Percentiles rank a stretch among this genome's conserved stretches.
These are phyloP conservation scores for Xerus inauris DNA, from an alignment of 2,113 vertebrate species.

Conservation along the genomic window DNA sequence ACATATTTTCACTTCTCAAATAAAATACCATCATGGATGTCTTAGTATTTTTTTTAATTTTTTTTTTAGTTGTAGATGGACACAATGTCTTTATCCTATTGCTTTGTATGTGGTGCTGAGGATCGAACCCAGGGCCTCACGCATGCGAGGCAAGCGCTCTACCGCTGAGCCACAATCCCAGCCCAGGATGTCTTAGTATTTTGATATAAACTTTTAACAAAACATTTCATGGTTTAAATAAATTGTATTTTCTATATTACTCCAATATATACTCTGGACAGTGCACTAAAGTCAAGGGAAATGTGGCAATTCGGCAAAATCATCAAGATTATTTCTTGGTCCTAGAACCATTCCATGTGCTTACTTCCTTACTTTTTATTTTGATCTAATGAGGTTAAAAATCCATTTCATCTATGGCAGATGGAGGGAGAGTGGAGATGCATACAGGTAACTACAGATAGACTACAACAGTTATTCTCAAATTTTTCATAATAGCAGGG, in stretches of 20 bases:
- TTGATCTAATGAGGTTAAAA: neutral
- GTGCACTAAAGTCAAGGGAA: neutral
- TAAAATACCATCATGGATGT: neutral
- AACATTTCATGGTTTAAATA: neutral
- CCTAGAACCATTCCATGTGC: neutral
- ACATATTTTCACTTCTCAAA: neutral
- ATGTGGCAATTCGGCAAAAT: neutral
- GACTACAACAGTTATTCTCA: neutral
- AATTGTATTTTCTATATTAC: neutral
- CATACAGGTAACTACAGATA: neutral
- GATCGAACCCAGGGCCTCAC: too few species aligned
- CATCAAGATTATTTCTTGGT: neutral
- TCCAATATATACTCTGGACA: neutral
- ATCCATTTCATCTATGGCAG: neutral
- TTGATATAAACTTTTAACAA: neutral
- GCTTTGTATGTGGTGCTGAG: too few species aligned
- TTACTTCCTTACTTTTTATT: neutral
- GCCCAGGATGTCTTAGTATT: conserved; percentile 4
- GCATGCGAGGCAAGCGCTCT: too few species aligned
- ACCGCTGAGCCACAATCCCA: too few species aligned
- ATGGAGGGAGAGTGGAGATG: neutral
- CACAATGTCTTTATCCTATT: too few species aligned
- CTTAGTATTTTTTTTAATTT: conserved; percentile 28
- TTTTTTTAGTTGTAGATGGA: too few species aligned
- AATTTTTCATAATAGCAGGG: neutral